phyloP scores from a whole-genome alignment of 2,113 vertebrate genomes.

The Pseudolaguvia tuberculata region DNA sequence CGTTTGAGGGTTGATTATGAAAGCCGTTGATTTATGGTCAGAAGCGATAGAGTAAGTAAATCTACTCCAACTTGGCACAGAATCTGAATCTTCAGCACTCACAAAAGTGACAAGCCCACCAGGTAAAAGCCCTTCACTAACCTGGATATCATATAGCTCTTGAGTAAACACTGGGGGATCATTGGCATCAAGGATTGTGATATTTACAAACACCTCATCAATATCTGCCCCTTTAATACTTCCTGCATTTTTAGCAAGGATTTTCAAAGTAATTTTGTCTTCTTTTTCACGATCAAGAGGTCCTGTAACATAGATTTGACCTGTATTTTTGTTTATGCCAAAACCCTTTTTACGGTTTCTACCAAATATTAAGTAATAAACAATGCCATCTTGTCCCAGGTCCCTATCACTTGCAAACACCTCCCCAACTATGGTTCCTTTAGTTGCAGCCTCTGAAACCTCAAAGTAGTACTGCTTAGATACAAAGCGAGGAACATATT shows the following conservation, averaged over 20 bases:
- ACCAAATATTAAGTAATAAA: conserved; percentile 92
- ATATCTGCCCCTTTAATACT: conserved; percentile 89
- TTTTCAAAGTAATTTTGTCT: conserved; percentile 84
- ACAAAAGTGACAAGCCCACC: conserved; percentile 92
- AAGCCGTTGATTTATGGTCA: conserved; percentile 78
- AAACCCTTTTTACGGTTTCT: conserved; percentile 88
- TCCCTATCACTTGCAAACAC: conserved; percentile 98
- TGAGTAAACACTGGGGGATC: conserved; percentile 90
- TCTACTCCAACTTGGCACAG: conserved; percentile 93
- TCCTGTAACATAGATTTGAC: conserved; percentile 88
- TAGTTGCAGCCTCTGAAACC: conserved; percentile 86
- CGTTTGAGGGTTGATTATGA: conserved; percentile 88
- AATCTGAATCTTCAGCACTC: conserved; percentile 92
- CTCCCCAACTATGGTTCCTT: conserved; percentile 85
- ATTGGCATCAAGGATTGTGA: conserved; percentile 91
- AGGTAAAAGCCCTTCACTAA: conserved; percentile 85
- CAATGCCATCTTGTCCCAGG: conserved; percentile 85
- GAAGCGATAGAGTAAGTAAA: conserved; percentile 87
- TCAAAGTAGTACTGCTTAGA: conserved; percentile 97
- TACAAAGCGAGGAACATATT: conserved; percentile 97
- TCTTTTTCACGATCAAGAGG: conserved; percentile 90
- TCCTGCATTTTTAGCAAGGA: conserved; percentile 90
- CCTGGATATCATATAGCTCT: conserved; percentile 77
- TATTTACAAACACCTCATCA: conserved; percentile 91
- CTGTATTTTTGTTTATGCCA: conserved; percentile 79